Conservation (phyloP, 2,113 vertebrate genomes). For the Drymodes brunneopygia region DNA sequence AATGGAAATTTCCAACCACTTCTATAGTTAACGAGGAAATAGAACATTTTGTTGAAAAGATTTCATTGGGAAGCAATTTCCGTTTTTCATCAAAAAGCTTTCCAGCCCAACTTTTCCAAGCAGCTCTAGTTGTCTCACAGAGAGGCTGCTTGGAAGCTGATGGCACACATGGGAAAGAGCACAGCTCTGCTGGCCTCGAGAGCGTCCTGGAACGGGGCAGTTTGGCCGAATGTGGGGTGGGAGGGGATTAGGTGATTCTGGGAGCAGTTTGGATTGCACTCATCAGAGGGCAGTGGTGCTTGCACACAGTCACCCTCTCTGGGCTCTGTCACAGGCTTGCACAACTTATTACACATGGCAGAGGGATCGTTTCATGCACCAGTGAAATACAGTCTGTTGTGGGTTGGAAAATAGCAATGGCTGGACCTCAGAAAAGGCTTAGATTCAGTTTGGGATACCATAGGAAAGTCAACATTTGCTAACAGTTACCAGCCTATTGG, state of each 20-base stretch:
- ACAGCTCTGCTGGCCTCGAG: neutral
- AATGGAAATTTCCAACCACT: conserved; percentile 54
- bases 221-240: fast-evolving
- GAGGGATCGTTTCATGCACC: neutral
- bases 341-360: neutral
- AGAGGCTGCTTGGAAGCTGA: neutral
- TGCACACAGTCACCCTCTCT: neutral
- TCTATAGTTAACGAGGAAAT: conserved; percentile 36
- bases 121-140: neutral
- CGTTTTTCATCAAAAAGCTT: conserved; percentile 5
- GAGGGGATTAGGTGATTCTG: neutral
- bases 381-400: neutral
- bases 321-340: neutral
- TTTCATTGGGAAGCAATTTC: conserved; percentile 58
- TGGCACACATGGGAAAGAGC: neutral
- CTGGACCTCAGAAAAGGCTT: conserved; percentile 17
- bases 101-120: conserved; percentile 24
- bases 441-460: neutral
- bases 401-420: conserved; percentile 32
- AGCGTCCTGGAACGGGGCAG: fast-evolving
- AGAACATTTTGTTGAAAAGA: conserved; percentile 30
- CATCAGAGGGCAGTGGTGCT: neutral
- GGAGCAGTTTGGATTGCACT: neutral
- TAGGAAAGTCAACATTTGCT: conserved; percentile 40
- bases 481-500: conserved; percentile 18